Percentiles rank a stretch among this genome's conserved stretches.
Conservation (phyloP, 2,113 vertebrate genomes). For the Nerophis ophidion region DNA sequence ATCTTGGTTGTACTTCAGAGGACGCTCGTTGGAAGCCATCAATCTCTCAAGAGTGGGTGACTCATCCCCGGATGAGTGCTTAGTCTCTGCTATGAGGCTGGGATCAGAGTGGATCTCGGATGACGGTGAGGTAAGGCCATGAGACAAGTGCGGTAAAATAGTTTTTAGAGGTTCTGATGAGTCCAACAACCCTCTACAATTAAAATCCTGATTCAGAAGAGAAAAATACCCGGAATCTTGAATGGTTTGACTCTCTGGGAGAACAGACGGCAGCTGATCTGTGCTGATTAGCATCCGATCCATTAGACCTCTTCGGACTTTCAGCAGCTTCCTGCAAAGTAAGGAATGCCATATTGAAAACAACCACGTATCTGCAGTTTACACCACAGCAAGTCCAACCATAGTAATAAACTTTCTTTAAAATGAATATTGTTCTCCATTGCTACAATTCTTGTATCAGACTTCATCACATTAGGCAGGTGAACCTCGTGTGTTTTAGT, state of each 20-base stretch:
- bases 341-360: background rate
- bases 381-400: no score
- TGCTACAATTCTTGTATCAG: no score
- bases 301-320: constrained; percentile 20
- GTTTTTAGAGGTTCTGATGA: constrained; percentile 17
- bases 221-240: constrained; percentile 13
- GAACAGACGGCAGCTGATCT: constrained; percentile 1
- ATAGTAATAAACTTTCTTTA: no score
- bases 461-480: no score
- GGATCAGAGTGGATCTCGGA: constrained; percentile 6
- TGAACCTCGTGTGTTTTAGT: background rate
- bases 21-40: constrained; percentile 1
- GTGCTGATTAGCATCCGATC: constrained; percentile 19
- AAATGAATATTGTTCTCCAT: no score
- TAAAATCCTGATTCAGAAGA: background rate
- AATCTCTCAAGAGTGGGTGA: constrained; percentile 11
- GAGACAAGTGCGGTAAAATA: constrained; percentile 20
- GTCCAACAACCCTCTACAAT: constrained; percentile 16
- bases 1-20: constrained; percentile 8
- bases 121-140: background rate
- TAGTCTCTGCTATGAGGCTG: constrained; percentile 10
- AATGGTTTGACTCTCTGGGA: constrained; percentile 11
- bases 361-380: background rate
- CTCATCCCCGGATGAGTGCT: constrained; percentile 1
- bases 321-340: constrained; percentile 30